A percentile compares a stretch with the other conserved stretches of the same genome.
Conservation (phyloP, 2,797 vertebrate species). For the Erethizon dorsatum region DNA sequence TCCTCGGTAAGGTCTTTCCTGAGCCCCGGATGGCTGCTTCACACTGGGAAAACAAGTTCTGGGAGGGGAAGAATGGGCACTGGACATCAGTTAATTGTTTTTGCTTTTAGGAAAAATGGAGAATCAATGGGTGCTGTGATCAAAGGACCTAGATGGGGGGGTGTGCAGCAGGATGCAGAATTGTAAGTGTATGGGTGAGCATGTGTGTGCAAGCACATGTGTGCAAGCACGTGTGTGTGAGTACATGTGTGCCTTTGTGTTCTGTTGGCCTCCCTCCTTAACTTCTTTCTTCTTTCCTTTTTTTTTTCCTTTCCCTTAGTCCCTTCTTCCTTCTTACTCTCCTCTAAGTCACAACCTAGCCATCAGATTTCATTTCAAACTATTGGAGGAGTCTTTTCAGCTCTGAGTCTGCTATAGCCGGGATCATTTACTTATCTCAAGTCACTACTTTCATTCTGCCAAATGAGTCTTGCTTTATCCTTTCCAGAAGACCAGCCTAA, state of each 20-base stretch:
- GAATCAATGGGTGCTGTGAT: neutral
- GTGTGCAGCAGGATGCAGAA: neutral
- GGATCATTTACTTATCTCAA: neutral
- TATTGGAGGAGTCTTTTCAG: neutral
- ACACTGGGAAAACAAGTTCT: neutral
- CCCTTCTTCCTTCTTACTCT: neutral
- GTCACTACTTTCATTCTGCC: neutral
- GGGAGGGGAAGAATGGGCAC: neutral
- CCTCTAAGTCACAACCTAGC: neutral
- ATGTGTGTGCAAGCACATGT: neutral
- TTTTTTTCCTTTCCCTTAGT: no score
- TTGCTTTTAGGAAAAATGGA: neutral
- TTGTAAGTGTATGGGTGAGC: neutral
- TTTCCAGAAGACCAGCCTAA: constrained; percentile 13
- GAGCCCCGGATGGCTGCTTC: neutral
- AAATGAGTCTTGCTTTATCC: neutral
- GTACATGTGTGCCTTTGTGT: rapidly evolving
- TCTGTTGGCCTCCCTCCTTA: neutral
- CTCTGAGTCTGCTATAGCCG: rapidly evolving
- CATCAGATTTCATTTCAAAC: neutral
- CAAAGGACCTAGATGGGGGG: neutral
- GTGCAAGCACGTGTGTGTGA: rapidly evolving
- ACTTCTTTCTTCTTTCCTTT: neutral
- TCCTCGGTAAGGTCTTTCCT: neutral
- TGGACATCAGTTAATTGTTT: neutral